Conservation (phyloP, 2,113 vertebrate genomes). For the Prionailurus bengalensis region DNA sequence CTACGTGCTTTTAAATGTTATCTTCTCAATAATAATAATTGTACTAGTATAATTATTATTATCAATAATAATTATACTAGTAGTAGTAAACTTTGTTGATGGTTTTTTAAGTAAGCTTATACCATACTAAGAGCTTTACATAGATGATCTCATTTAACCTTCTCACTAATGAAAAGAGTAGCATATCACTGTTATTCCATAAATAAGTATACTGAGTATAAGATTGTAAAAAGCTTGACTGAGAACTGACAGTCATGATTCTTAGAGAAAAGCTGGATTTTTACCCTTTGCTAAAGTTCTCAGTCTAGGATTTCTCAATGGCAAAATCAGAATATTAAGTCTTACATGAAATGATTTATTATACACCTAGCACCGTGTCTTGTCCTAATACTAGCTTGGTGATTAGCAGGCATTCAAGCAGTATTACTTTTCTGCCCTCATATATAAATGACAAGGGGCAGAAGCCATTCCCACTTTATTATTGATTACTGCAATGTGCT, state of each 20-base stretch:
- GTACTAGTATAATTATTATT: neutral
- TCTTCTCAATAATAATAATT: neutral
- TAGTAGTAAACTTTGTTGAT: neutral
- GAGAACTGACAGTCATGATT: neutral
- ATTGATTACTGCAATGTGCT: neutral
- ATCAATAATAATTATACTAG: neutral
- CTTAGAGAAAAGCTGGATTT: neutral
- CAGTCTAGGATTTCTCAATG: neutral
- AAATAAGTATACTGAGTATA: neutral
- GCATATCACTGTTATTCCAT: neutral
- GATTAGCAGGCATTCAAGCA: neutral
- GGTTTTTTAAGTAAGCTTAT: neutral
- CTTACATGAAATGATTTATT: neutral
- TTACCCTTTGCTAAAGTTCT: neutral
- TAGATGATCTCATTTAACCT: neutral
- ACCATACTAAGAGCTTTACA: neutral
- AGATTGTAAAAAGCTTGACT: neutral
- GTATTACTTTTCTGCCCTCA: neutral
- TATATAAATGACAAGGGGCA: neutral
- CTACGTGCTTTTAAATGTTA: neutral
- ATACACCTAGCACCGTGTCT: neutral
- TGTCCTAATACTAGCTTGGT: neutral
- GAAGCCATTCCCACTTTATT: neutral
- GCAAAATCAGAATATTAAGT: neutral
- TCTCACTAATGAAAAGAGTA: neutral